Conservation (phyloP, 1,140 invertebrate species). For the Lepidurus couesii region DNA sequence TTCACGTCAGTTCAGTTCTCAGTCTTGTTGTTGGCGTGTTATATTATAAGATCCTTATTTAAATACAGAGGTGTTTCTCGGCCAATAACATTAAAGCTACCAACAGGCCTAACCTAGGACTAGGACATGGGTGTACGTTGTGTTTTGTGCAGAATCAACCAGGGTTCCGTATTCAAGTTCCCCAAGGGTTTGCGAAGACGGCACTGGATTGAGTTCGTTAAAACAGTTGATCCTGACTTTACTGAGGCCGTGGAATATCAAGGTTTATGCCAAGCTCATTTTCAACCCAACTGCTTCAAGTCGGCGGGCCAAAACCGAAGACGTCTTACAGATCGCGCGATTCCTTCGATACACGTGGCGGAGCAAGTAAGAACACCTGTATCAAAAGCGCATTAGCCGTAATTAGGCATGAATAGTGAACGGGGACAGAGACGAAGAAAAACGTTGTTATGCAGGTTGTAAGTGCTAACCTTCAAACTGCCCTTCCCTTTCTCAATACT, state of each 20-base stretch:
- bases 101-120: background rate
- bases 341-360: background rate
- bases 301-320: background rate
- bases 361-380: background rate
- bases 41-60: background rate
- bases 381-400: background rate
- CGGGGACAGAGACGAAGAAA: background rate
- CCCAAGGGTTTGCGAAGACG: slow-evolving; percentile 8
- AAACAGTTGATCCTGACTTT: background rate
- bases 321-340: slow-evolving; percentile 6
- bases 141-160: background rate
- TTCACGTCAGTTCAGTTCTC: background rate
- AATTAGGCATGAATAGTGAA: background rate
- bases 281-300: slow-evolving; percentile 10
- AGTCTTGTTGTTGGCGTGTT: background rate
- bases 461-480: background rate
- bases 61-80: no score
- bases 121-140: background rate
- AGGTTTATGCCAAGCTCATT: slow-evolving; percentile 16
- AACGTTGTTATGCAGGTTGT: background rate
- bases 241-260: slow-evolving; percentile 11
- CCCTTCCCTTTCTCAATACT: background rate
- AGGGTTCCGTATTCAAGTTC: background rate
- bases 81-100: background rate
- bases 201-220: slow-evolving; percentile 5